Percentiles rank a stretch among this genome's conserved stretches.
phyloP scores from a whole-genome alignment of 2,797 vertebrate genomes.

The Sitta carolinensis region DNA sequence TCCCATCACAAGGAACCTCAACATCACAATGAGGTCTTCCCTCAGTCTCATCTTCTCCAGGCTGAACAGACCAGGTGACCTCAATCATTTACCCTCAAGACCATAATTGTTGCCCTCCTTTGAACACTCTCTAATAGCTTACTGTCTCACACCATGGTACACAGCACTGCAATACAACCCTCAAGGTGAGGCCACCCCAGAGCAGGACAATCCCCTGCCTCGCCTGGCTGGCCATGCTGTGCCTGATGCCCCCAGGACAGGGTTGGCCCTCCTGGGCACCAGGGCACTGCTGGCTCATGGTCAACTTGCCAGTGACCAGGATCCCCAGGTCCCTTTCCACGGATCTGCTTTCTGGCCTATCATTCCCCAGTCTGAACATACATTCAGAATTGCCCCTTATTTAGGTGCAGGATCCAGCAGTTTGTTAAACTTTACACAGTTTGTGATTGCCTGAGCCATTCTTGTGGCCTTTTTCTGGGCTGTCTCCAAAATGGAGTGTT shows the following conservation, averaged over 20 bases:
- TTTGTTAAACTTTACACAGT: not conserved
- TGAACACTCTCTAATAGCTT: not conserved
- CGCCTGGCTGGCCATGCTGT: fast-evolving
- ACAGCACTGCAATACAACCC: no score
- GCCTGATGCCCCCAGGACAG: not conserved
- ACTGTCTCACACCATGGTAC: not conserved
- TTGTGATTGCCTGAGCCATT: not conserved
- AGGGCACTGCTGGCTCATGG: not conserved
- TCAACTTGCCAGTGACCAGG: fast-evolving
- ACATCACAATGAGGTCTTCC: not conserved
- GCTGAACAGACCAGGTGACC: not conserved
- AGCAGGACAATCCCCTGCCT: not conserved
- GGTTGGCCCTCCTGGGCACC: not conserved
- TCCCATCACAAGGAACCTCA: not conserved
- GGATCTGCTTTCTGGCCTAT: fast-evolving
- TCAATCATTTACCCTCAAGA: not conserved
- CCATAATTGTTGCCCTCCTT: not conserved
- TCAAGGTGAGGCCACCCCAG: fast-evolving
- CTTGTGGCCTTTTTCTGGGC: not conserved
- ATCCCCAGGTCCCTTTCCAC: fast-evolving
- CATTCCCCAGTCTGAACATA: not conserved
- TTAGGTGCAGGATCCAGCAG: not conserved
- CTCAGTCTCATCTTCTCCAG: not conserved
- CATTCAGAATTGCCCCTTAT: not conserved
- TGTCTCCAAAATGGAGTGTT: not conserved